Percentiles rank a stretch among this genome's conserved stretches.
phyloP scores from a whole-genome alignment of 2,888 invertebrate species.

The Exocentrus adspersus region DNA sequence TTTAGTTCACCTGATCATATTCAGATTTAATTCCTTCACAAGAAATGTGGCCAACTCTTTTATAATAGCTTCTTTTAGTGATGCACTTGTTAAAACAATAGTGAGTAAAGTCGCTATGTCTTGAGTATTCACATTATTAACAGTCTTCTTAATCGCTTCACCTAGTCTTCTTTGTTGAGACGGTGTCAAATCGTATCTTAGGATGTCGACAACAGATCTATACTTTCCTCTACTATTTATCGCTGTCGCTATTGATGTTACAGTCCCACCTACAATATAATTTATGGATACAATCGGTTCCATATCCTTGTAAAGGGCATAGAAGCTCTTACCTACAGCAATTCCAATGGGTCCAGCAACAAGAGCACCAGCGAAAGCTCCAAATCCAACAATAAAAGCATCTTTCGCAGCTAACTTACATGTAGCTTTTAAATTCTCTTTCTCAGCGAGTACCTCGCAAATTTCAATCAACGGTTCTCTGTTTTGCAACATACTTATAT shows the following conservation, averaged over 20 bases:
- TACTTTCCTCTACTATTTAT: conserved; percentile 51
- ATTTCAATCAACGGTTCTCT: conserved; percentile 51
- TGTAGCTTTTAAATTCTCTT: conserved; percentile 57
- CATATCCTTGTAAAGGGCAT: too few relatives aligned
- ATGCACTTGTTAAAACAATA: conserved; percentile 45
- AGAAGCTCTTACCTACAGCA: conserved; percentile 56
- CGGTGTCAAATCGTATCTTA: conserved; percentile 43
- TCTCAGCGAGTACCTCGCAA: conserved; percentile 53
- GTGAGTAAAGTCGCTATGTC: conserved; percentile 48
- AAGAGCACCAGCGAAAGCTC: conserved; percentile 58
- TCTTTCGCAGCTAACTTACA: conserved; percentile 57
- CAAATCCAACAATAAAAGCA: conserved; percentile 54
- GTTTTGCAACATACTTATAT: conserved; percentile 14
- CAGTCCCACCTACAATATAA: conserved; percentile 53
- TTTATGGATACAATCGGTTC: too few relatives aligned
- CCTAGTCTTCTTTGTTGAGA: conserved; percentile 50
- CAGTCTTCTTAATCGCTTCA: conserved; percentile 40
- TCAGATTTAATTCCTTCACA: conserved; percentile 49
- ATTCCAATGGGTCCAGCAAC: conserved; percentile 60
- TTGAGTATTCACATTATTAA: conserved; percentile 48
- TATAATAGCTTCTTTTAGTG: conserved; percentile 48
- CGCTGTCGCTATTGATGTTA: conserved; percentile 54
- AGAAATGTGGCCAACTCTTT: conserved; percentile 51
- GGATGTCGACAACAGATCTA: conserved; percentile 55
- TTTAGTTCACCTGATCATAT: conserved; percentile 24